A percentile compares a stretch with the other conserved stretches of the same genome.
Conservation (phyloP, 2,113 vertebrate genomes). For the Pleuronectes platessa region DNA sequence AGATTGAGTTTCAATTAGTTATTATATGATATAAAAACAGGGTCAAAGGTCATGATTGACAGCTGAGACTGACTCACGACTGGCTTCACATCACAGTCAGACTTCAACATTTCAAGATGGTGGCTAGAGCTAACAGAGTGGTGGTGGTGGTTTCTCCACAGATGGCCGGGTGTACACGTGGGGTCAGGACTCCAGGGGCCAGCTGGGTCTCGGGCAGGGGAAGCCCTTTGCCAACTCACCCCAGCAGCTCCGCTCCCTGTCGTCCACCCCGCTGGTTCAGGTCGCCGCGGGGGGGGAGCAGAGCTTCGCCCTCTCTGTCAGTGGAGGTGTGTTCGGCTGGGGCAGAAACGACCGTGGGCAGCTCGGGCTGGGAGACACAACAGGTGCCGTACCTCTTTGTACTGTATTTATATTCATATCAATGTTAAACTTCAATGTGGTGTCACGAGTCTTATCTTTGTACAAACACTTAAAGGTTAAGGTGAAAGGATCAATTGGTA, state of each 20-base stretch:
- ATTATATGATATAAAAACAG: no score
- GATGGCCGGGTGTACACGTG: conserved; percentile 82
- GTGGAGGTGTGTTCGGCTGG: conserved; percentile 90
- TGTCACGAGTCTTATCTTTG: no score
- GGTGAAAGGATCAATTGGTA: no score
- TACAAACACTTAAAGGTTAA: no score
- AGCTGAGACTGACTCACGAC: no score
- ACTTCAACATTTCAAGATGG: no score
- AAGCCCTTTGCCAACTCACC: conserved; percentile 33
- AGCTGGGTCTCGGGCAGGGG: conserved; percentile 85
- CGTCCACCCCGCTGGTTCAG: conserved; percentile 84
- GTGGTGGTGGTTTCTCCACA: conserved; percentile 21
- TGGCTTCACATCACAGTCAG: no score
- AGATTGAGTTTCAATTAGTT: no score
- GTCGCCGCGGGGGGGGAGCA: conserved; percentile 89
- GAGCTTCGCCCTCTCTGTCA: conserved; percentile 85
- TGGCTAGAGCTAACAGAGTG: background rate
- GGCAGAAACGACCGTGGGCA: conserved; percentile 90
- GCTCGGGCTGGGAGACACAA: conserved; percentile 83
- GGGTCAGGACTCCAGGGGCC: conserved; percentile 85
- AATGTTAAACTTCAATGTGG: no score
- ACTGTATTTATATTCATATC: background rate
- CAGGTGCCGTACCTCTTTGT: conserved; percentile 19
- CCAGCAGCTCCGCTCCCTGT: conserved; percentile 78
- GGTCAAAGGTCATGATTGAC: no score